Base-by-base conservation (phyloP, 2,888 invertebrate genomes). In the Ormyrus rosae region DNA sequence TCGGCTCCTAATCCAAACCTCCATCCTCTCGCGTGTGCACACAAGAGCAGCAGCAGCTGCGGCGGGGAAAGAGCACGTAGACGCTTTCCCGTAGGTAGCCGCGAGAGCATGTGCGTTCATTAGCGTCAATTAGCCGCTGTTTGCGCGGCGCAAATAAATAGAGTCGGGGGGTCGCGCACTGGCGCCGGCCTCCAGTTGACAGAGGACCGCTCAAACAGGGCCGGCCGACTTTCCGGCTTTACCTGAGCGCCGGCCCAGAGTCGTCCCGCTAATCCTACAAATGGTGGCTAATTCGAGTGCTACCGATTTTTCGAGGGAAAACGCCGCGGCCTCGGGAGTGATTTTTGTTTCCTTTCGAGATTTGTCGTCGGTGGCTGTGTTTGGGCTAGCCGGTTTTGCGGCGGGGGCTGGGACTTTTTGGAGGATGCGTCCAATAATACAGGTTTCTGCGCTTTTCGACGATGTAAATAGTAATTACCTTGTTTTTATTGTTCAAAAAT, bases 71-170 rank as follows among this genome's bases (percentile, higher is more conserved):
- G 4, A 56, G 11, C 10, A 53, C 7, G 51, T n/a, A 19, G 51
- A n/a, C 67, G 55, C 45, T 68, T 73, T 81, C 70, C 80, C 68
- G 68, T 71, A 76, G 80, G 71, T 71, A 76, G 71, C 50, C 11
- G 51, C 5, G 51, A 63, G 78, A 76, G 55, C 83, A 80, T 80
- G 85, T 78, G 83, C 82, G 86, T 90, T 89, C 88, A 90, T 90
- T 90, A 90, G 88, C 84, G 85, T 90, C 89, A 90, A 90, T 90
- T 90, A 90, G 90, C 87, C 84, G 80, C 19, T 84, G 84, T 90
- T 90, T 89, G 86, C 85, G 75, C 19, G 19, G 82, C 80, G 81
- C 85, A 86, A 86, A 88, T 88, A 90, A 84, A 86, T 83, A 78
- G 85, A 87, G 85, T 78, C 84, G 82, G 84, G 85, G 86, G 9